These are phyloP conservation scores for Idaea biselata DNA, from an alignment of 2,888 invertebrate genomes.

Conservation along the genomic window DNA sequence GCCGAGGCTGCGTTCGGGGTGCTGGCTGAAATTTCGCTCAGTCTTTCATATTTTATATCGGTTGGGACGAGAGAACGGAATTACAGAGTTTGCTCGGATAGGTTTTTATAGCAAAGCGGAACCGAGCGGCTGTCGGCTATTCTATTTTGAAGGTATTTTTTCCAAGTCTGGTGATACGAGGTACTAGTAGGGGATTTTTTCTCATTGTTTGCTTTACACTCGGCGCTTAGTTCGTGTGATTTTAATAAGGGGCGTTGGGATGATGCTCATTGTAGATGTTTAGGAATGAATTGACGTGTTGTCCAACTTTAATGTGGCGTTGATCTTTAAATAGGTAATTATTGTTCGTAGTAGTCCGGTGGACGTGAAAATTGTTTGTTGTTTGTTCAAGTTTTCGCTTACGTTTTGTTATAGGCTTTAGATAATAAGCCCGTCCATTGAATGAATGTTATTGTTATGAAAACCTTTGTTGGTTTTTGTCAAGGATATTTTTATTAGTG, in stretches of 20 bases:
- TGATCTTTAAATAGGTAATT: conserved; percentile 19
- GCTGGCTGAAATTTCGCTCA: conserved; percentile 65
- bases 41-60: conserved; percentile 80
- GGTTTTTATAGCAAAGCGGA: conserved; percentile 70
- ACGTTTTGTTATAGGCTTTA: not conserved
- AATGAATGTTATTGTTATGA: not conserved
- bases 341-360: conserved; percentile 10
- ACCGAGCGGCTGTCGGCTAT: conserved; percentile 59
- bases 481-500: not conserved
- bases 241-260: conserved; percentile 57
- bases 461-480: not conserved
- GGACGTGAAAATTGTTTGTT: conserved; percentile 10
- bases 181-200: conserved; percentile 47
- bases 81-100: conserved; percentile 76
- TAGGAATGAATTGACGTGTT: conserved; percentile 43
- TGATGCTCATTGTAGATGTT: conserved; percentile 38
- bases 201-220: conserved; percentile 64
- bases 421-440: not conserved
- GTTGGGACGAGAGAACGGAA: conserved; percentile 65
- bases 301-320: conserved; percentile 23
- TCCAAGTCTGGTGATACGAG: conserved; percentile 47
- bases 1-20: conserved; percentile 55
- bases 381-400: conserved; percentile 6
- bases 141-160: conserved; percentile 68
- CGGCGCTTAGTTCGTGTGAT: conserved; percentile 61